Base-by-base conservation (phyloP, 1,140 invertebrate species). In the Lanistes nyassanus region DNA sequence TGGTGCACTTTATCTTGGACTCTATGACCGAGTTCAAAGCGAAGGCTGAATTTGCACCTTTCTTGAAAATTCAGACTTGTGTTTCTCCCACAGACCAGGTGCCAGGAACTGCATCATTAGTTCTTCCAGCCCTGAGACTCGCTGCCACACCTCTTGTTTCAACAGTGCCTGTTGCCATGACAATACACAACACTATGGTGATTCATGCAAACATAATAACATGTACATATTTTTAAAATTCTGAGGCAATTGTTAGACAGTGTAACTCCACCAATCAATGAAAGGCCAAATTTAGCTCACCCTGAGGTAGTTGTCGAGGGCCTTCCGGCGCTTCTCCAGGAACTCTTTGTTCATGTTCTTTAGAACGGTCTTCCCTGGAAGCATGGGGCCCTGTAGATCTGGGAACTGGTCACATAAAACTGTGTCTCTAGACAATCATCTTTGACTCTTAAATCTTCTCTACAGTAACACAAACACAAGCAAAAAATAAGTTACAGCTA, bases 331-430 rank as follows among this genome's bases (percentile, higher is more conserved):
- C 82, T 93, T 94, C 86, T 98, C 96, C 58, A 98, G 87, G 58
- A 98, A 96, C 11, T 93, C 90, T 64, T 95, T 90, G 73, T 96
- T 96, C 86, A 96, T 95, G 87, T 98, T 98, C 81, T 97, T 96
- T 84, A 98, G 96, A 26, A 96, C 94, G 84, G 97, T 97, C 88
- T 98, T 98, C 0, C 94, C 95, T 21, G 97, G 97, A 85, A 98
- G 97, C 34, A 93, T 91, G 34, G 98, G 89, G 81, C 93, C 94
- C 6, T 92, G 91, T 4, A 98, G 86, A 86, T 95, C 93, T 67
- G 94, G 93, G 92, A 93, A 97, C 92, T 95, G 86, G 42, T 47
- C 9, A 3, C 42, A 47, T 16, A 47, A 47, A 47, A 16, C 23
- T 60, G 11, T 60, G 31, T 26, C 23, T 5, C 6, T 60, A 60